Evolutionary conservation across 1,140 invertebrate genomes (phyloP).

Genomic region (Anadara kagoshimensis): DNA sequence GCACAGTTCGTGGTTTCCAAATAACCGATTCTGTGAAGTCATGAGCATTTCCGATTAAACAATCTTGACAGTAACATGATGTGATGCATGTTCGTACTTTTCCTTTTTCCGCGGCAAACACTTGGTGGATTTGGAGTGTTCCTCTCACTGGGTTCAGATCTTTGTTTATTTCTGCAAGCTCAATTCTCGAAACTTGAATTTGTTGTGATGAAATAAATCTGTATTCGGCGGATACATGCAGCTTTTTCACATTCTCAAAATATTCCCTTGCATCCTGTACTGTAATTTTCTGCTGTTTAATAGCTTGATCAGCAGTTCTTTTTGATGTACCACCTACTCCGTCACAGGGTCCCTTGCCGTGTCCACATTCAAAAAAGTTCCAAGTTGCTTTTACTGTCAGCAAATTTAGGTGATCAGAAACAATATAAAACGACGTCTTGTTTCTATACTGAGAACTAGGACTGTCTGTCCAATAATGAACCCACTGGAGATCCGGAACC

Average conservation of each 20-base stretch:
- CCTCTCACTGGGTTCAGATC: too few species aligned
- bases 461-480: slow-evolving; percentile 45
- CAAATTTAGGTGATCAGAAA: slow-evolving; percentile 21
- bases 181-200: too few species aligned
- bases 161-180: too few species aligned
- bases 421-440: slow-evolving; percentile 34
- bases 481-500: neutral
- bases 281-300: slow-evolving; percentile 4
- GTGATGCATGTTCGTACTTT: too few species aligned
- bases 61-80: too few species aligned
- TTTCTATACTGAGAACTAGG: slow-evolving; percentile 40
- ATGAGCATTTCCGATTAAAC: too few species aligned
- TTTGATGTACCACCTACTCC: slow-evolving; percentile 31
- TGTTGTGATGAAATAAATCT: neutral
- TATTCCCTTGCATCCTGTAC: neutral
- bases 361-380: slow-evolving; percentile 25
- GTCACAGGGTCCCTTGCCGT: slow-evolving; percentile 25
- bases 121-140: too few species aligned
- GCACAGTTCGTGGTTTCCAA: too few species aligned
- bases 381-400: neutral
- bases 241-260: neutral
- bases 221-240: neutral
- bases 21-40: neutral
- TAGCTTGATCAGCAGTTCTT: slow-evolving; percentile 24
- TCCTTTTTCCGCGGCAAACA: too few species aligned